A percentile compares a stretch with the other conserved stretches of the same genome.
Evolutionary conservation across 2,888 invertebrate species (phyloP).

Genomic region (Plagodis pulveraria): DNA sequence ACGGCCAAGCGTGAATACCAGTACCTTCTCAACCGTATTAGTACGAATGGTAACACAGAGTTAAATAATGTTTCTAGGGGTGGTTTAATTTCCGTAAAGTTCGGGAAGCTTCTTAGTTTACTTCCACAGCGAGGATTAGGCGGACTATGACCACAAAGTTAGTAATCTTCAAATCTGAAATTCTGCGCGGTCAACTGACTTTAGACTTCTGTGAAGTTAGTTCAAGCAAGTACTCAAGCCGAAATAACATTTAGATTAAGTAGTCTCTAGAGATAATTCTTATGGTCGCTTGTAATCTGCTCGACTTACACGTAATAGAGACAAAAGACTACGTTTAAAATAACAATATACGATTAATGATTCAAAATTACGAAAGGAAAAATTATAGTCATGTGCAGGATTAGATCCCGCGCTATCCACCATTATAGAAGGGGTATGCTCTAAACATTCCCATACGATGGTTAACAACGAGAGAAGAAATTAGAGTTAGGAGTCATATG

Average conservation of each 20-base stretch:
- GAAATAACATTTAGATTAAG: too few species aligned
- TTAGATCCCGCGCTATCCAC: too few species aligned
- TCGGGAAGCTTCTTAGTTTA: conserved; percentile 24
- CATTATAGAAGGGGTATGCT: too few species aligned
- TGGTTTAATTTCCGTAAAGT: conserved; percentile 24
- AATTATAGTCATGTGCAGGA: too few species aligned
- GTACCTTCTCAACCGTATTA: conserved; percentile 2
- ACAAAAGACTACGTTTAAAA: too few species aligned
- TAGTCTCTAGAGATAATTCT: too few species aligned
- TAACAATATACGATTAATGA: too few species aligned
- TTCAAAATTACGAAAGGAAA: too few species aligned
- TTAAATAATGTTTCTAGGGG: conserved; percentile 14
- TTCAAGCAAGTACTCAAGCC: not conserved
- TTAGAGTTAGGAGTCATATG: too few species aligned
- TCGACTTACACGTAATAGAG: not conserved
- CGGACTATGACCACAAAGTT: conserved; percentile 16
- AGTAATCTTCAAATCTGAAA: conserved; percentile 15
- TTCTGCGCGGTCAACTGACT: conserved; percentile 2
- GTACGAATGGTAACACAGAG: conserved; percentile 1
- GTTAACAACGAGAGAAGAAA: too few species aligned
- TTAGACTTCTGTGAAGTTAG: conserved; percentile 9
- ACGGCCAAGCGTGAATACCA: conserved; percentile 12
- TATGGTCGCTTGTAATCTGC: not conserved
- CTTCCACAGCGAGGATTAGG: conserved; percentile 24
- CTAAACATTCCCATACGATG: too few species aligned